A percentile compares a stretch with the other conserved stretches of the same genome.
phyloP scores from a whole-genome alignment of 2,113 vertebrate species.

The Pedionomus torquatus region DNA sequence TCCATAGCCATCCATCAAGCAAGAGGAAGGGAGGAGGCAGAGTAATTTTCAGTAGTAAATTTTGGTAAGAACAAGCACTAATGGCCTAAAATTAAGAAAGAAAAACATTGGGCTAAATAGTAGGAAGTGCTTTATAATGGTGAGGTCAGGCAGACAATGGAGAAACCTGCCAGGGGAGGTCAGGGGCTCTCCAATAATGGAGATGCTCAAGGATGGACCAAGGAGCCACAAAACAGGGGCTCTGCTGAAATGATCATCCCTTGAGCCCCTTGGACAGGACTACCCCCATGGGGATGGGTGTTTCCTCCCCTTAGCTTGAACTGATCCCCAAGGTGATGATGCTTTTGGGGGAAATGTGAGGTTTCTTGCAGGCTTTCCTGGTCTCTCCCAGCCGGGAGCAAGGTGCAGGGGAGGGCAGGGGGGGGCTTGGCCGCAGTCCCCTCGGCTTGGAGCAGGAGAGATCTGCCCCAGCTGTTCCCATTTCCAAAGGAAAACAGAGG shows the following conservation, averaged over 20 bases:
- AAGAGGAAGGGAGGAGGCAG: conserved; percentile 71
- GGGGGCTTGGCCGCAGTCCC: accelerated
- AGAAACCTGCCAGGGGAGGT: conserved; percentile 36
- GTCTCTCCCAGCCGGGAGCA: neutral
- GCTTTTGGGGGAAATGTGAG: accelerated
- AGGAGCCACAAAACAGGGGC: neutral
- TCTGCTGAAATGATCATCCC: neutral
- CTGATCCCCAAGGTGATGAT: neutral
- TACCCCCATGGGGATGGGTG: accelerated
- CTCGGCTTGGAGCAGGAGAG: neutral
- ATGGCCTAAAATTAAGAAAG: conserved; percentile 71
- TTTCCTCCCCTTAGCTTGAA: neutral
- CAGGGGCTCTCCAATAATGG: conserved; percentile 28
- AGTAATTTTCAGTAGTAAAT: conserved; percentile 66
- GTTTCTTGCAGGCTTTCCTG: neutral
- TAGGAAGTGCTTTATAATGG: conserved; percentile 71
- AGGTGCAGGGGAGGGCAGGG: neutral
- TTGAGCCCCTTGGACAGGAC: accelerated
- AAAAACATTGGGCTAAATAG: conserved; percentile 73
- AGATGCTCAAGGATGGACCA: neutral
- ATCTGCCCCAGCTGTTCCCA: conserved; percentile 1
- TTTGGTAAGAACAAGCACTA: conserved; percentile 69
- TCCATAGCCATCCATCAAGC: conserved; percentile 41
- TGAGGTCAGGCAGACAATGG: conserved; percentile 69
- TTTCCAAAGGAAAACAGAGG: neutral